phyloP scores from a whole-genome alignment of 2,113 vertebrate genomes.

The Oxyura jamaicensis region DNA sequence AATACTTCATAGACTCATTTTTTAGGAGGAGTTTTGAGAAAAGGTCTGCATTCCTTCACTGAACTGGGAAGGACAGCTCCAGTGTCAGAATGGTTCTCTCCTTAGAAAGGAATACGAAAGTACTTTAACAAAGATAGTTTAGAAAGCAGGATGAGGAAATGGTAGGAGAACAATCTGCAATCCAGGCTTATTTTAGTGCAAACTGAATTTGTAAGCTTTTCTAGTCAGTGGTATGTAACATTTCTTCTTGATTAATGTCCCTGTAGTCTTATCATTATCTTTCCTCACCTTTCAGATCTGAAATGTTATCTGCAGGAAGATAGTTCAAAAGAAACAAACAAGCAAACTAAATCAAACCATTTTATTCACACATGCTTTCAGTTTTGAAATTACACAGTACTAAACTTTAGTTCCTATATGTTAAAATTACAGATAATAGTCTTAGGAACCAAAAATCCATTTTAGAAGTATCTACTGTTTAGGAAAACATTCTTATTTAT shows the following conservation, averaged over 20 bases:
- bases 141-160: not conserved
- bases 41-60: not conserved
- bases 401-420: not conserved
- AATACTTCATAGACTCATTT: not conserved
- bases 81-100: not conserved
- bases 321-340: not conserved
- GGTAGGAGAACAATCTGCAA: not conserved
- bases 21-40: not conserved
- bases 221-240: not conserved
- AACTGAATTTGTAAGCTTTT: not conserved
- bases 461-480: not conserved
- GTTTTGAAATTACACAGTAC: not conserved
- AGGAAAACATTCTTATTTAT: not conserved
- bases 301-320: not conserved
- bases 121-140: not conserved
- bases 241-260: not conserved
- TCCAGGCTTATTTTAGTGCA: not conserved
- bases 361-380: not conserved
- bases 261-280: not conserved
- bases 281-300: not conserved
- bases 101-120: not conserved
- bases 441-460: not conserved
- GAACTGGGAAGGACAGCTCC: not conserved
- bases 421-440: not conserved
- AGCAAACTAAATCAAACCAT: not conserved